Base-by-base conservation (phyloP, 2,797 vertebrate genomes). In the Pseudochromis fuscus region DNA sequence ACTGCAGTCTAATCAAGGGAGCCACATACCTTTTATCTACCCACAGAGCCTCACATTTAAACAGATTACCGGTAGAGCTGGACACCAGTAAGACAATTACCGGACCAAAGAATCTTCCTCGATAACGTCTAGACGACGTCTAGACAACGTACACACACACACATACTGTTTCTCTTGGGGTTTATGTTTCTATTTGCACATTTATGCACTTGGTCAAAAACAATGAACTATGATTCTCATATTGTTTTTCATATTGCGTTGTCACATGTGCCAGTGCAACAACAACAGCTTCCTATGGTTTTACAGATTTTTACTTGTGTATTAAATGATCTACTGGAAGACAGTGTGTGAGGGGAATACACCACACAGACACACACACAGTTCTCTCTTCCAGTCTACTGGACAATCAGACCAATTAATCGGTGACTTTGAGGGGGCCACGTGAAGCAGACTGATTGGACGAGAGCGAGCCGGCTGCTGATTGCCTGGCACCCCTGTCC, bases 351-450 rank as follows among this genome's bases (percentile, higher is more conserved):
- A 72, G 31, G 30, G 48, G 44, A 58, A 77, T 24, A 45, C 25
- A 75, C 27, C 56, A 75, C 52, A 69, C 56, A 75, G 25, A 79
- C 70, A 72, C 70, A 70, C 72, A 71, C 74, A 55, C 71, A 75
- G 79, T 73, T 66, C 80, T 87, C 83, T 73, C 83, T 93, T 94
- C 91, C 87, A 79, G 91, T 95, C 92, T 93, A 75, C 86, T 94
- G 92, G 91, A 92, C 92, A 94, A 94, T 93, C 83, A 67, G 90
- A 93, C 90, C 89, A 92, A 93, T 93, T 94, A 93, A 92, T 90
- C 68, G 66, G 87, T 92, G 91, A 93, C 91, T 92, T 91, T 92
- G 89, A 88, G 59, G 80, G 87, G 71, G 87, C 87, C 84, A 87
- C 70, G 73, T 90, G 86, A 91, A 82, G 81, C 80, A 3, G 11